Base-by-base conservation (phyloP, 1,140 invertebrate species). In the Arctopsyche grandis region DNA sequence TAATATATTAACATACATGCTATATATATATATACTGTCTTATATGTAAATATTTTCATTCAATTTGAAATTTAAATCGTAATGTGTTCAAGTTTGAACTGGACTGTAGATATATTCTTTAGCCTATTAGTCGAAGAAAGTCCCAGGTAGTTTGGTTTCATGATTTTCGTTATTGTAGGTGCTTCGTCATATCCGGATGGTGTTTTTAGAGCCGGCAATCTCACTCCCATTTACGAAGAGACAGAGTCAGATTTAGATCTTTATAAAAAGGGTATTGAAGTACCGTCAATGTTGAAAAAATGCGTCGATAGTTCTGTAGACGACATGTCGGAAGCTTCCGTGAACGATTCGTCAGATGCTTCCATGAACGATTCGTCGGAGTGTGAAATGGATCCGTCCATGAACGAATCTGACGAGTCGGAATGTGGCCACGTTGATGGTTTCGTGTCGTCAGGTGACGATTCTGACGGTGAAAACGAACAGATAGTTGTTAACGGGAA, bases 401-500 rank as follows among this genome's bases (percentile, higher is more conserved):
- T 56, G 5, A 46, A 12, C 5, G 22, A 58, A 19, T 79, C 22
- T 60, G 77, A 79, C 46, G 71, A 75, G n/a, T 52, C 70, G 9
- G 58, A 75, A 24, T 75, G 78, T 69, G 14, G 63, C 3, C 21
- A 75, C 38, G 14, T 26, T n/a, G 69, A 78, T 24, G 46, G 14
- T 69, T 29, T 43, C 69, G 14, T 48, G 5, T 74, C 71, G 10
- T 56, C 48, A 5, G 1, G 43, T 52, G 46, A 69, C 0, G 56
- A 66, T n/a, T 29, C 14, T 1, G 60, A 63, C 38, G 10, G 21
- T 44, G 71, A 74, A 74, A 82, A 82, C 29, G 66, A 79, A 74
- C 74, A 74, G 44, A 81, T 81, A 26, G 56, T 81, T 43, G 81
- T 82, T 7, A 82, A 82, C 46, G 79, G 81, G 29, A 82, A 82